Base-by-base conservation (phyloP, 2,888 invertebrate species). In the Phymatocera aterrima region DNA sequence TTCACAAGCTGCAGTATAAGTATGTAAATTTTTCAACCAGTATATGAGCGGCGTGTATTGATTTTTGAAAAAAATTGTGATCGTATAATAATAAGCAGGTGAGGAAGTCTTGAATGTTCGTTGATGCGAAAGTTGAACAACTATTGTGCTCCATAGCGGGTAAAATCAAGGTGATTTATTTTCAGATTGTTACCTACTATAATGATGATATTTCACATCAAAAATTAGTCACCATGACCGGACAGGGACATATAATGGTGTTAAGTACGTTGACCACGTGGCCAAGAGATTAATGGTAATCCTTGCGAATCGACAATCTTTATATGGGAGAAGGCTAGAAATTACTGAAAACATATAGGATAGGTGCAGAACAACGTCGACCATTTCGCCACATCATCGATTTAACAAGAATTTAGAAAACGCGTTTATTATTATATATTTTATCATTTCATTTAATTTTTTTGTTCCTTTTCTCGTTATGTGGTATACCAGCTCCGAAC, bases 211-310 rank as follows among this genome's bases (percentile, higher is more conserved):
- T 75, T 75, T 75, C 43, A 60, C 18, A 18, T 40, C 24, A 24
- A 75, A 60, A 75, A 75, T 75, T 75, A 75, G 57, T 75, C 75
- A 75, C 75, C 43, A n/a, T 10, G 28, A 37, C 28, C 24, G n/a
- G n/a, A 57, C 75, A 75, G 75, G 75, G 75, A 75, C 75, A 43
- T 57, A 57, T 60, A 75, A 57, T 60, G 75, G 75, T 75, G 75
- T 75, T 75, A 75, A 75, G 75, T 75, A 57, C 75, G 28, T 57
- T 60, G 75, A 75, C 60, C 75, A 75, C 75, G 57, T 75, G 75
- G 43, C 75, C 75, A 34, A 37, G 75, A 57, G 60, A 75, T 75
- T 75, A 28, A 75, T 75, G 54, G 24, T 28, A 75, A 75, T 75
- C 75, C 75, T 75, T 75, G 75, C 60, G 40, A 21, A 75, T 37